Evolutionary conservation across 1,140 invertebrate species (phyloP).

Genomic region (Drosophila tani): DNA sequence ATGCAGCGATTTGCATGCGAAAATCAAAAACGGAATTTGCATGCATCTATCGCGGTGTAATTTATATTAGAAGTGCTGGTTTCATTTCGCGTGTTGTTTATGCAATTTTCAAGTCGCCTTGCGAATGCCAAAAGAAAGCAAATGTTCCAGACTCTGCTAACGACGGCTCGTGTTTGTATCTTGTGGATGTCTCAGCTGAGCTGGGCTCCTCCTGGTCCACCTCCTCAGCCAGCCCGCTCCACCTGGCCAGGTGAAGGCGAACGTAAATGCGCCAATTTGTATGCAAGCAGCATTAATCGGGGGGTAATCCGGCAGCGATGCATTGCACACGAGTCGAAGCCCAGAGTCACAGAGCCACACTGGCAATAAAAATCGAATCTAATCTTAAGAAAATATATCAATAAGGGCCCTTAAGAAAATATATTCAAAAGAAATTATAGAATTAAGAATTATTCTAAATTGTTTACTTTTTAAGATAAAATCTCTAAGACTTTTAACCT

Average conservation of each 20-base stretch:
- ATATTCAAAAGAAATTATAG: too few species aligned
- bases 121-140: conserved; percentile 53
- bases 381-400: background rate
- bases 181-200: conserved; percentile 47
- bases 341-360: conserved; percentile 6
- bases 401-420: background rate
- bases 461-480: background rate
- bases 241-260: conserved; percentile 20
- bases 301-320: conserved; percentile 75
- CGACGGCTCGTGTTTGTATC: conserved; percentile 74
- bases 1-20: conserved; percentile 45
- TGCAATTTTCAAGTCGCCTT: conserved; percentile 60
- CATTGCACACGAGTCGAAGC: conserved; percentile 50
- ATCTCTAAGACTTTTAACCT: too few species aligned
- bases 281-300: conserved; percentile 81
- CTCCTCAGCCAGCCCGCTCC: background rate
- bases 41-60: conserved; percentile 69
- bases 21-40: conserved; percentile 63
- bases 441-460: background rate
- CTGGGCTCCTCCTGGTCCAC: conserved; percentile 54
- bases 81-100: conserved; percentile 74
- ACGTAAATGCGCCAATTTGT: conserved; percentile 80
- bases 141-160: conserved; percentile 57
- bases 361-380: background rate
- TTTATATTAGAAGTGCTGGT: conserved; percentile 63